Percentiles rank a stretch among this genome's conserved stretches.
phyloP scores from a whole-genome alignment of 1,140 invertebrate genomes.

The Magallana ariakensis region DNA sequence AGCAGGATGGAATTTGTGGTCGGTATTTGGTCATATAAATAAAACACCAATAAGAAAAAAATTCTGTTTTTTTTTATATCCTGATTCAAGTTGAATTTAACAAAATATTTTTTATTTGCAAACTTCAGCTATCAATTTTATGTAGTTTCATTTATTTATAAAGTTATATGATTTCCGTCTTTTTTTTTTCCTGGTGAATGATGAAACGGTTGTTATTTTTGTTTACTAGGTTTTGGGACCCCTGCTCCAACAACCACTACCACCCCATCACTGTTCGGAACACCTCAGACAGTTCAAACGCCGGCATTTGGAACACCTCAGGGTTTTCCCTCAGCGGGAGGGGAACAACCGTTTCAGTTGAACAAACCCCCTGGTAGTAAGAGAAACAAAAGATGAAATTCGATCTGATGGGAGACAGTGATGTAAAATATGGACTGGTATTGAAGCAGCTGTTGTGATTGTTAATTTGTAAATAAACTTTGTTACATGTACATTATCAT shows the following conservation, averaged over 20 bases:
- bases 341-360: constrained; percentile 13
- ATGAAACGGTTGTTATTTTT: too few species aligned
- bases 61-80: neutral
- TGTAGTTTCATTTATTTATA: neutral
- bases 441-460: too few species aligned
- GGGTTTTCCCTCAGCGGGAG: constrained; percentile 8
- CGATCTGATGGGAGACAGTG: neutral
- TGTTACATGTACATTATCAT: too few species aligned
- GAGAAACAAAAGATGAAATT: neutral
- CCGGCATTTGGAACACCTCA: constrained; percentile 1
- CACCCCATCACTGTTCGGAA: constrained; percentile 22
- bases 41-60: too few species aligned
- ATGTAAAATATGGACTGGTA: too few species aligned
- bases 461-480: too few species aligned
- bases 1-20: too few species aligned
- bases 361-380: constrained; percentile 5
- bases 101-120: neutral
- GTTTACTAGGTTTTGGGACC: neutral
- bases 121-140: neutral
- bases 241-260: neutral
- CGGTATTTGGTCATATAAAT: too few species aligned
- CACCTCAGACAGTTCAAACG: neutral
- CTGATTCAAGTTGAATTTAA: neutral
- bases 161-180: neutral
- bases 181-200: neutral